Base-by-base conservation (phyloP, 2,888 invertebrate genomes). In the Bombylius major region DNA sequence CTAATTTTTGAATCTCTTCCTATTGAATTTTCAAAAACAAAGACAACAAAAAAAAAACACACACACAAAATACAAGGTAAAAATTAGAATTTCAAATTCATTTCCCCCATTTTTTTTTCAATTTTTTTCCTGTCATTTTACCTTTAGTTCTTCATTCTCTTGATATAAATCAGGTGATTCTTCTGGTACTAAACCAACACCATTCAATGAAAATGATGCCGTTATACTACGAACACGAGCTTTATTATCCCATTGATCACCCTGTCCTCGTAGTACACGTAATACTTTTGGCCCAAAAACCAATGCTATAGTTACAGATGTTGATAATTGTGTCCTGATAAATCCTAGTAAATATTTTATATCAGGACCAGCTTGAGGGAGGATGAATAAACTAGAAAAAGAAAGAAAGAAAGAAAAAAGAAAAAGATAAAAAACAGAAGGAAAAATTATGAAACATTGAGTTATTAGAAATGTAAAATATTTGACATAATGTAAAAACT, bases 341-440 rank as follows among this genome's bases (percentile, higher is more conserved):
- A 95, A 95, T 49, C 93, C 91, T 60, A 95, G 81, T 51, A 94
- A 78, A 69, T 94, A 95, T 71, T 95, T 90, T 65, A 93, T 86
- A 71, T 95, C 94, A 13, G 95, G 95, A 23, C 91, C 91, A 55
- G 91, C 91, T 67, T 81, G 79, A 5, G 91, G 91, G 66, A 92
- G 82, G 65, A 93, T 86, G 68, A 90, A 80, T 66, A 93, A 82
- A 73, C 92, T 93, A 60, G 42, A 23, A 23, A 54, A 44, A 50
- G 14, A 48, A 46, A 46, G 4, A 6, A 23, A 31, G 5, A 14
- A 7, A 14, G 8, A 14, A n/a, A n/a, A 14, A 46, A 14, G 1
- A n/a, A 4, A 46, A 4, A 23, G 3, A 14, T 14, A 23, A n/a
- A 7, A 7, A 8, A 36, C 34, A 23, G 23, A 23, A 23, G 23